Percentiles rank a stretch among this genome's conserved stretches.
Evolutionary conservation across 2,797 vertebrate species (phyloP).

Genomic region (Pangasius mekongensis): DNA sequence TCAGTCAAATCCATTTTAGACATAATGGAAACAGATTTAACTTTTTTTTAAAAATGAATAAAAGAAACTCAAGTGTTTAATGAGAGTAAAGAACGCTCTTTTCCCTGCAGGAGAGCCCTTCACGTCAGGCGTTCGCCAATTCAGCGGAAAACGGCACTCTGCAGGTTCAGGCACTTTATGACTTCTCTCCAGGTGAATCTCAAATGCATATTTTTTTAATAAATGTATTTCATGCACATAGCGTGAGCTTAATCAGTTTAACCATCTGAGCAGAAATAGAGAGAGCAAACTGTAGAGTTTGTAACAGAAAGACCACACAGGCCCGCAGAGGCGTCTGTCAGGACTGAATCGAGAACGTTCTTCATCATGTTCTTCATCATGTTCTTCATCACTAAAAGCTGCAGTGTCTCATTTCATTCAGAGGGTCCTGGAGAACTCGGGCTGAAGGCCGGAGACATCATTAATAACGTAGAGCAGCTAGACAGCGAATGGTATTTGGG

Average conservation of each 20-base stretch:
- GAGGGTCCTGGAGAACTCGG: conserved; percentile 86
- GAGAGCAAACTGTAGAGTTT: neutral
- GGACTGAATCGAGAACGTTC: neutral
- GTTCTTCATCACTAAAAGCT: neutral
- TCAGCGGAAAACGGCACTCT: conserved; percentile 64
- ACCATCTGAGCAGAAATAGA: neutral
- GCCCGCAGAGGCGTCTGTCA: neutral
- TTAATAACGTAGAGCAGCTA: conserved; percentile 86
- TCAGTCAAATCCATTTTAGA: neutral
- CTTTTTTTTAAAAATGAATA: neutral
- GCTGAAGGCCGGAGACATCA: conserved; percentile 85
- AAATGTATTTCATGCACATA: neutral
- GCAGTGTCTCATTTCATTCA: conserved; percentile 58
- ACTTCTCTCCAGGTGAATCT: conserved; percentile 80
- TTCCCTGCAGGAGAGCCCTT: conserved; percentile 55
- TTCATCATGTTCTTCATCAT: neutral
- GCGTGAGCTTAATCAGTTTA: neutral
- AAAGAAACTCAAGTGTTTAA: neutral
- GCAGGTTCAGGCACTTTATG: conserved; percentile 82
- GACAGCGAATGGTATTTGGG: conserved; percentile 91
- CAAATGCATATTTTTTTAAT: neutral
- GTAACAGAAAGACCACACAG: neutral
- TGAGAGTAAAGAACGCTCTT: neutral
- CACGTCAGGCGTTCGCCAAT: conserved; percentile 13
- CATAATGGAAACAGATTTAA: neutral